These are phyloP conservation scores for Formicarius rufipectus DNA, from an alignment of 2,113 vertebrate species.

Conservation along the genomic window DNA sequence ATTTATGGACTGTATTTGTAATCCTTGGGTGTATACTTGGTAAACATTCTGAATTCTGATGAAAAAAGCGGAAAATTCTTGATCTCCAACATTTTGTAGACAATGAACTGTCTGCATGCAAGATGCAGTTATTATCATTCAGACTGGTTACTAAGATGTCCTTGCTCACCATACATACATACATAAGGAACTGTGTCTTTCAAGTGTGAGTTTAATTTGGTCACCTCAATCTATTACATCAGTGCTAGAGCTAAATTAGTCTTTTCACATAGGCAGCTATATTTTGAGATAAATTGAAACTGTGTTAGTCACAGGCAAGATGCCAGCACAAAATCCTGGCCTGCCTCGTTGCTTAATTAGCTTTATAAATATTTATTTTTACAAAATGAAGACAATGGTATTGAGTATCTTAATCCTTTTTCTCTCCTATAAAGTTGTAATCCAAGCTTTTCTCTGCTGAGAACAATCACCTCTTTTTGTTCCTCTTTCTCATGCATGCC, in stretches of 20 bases:
- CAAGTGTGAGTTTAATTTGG: neutral
- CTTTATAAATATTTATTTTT: slow-evolving; percentile 22
- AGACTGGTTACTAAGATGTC: neutral
- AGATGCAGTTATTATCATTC: neutral
- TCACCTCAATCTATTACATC: neutral
- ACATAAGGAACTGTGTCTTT: neutral
- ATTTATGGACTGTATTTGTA: neutral
- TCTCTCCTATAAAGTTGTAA: neutral
- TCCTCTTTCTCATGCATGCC: neutral
- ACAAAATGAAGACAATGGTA: neutral
- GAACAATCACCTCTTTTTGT: neutral
- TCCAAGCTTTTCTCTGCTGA: neutral
- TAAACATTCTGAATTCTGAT: neutral
- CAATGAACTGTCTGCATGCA: neutral
- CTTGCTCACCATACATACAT: neutral
- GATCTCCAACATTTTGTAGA: neutral
- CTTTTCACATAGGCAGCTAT: neutral
- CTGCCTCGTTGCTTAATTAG: neutral
- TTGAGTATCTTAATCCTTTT: neutral
- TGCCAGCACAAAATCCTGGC: neutral
- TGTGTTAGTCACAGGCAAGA: neutral
- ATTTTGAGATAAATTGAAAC: slow-evolving; percentile 5
- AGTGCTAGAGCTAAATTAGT: neutral
- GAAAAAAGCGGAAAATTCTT: neutral
- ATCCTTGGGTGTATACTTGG: neutral